These are phyloP conservation scores for Gymnosoma rotundatum DNA, from an alignment of 2,888 invertebrate species.

Conservation along the genomic window DNA sequence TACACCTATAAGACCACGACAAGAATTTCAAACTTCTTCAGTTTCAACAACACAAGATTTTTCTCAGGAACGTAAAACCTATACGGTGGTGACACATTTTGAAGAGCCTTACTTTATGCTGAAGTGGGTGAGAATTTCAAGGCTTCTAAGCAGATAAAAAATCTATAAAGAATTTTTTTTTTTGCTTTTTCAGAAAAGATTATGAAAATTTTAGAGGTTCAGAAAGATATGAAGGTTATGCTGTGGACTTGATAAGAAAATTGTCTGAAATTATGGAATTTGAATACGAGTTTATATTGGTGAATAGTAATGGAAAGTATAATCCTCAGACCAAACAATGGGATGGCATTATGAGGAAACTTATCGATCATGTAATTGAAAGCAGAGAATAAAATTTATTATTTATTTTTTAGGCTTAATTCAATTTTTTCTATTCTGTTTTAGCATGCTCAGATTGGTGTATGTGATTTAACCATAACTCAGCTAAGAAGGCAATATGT, in stretches of 20 bases:
- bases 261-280: slow-evolving; percentile 88
- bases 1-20: slow-evolving; percentile 68
- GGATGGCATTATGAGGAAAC: slow-evolving; percentile 89
- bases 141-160: neutral
- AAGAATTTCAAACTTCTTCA: slow-evolving; percentile 38
- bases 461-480: slow-evolving; percentile 98
- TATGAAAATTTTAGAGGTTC: slow-evolving; percentile 83
- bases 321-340: slow-evolving; percentile 88
- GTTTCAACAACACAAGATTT: slow-evolving; percentile 82
- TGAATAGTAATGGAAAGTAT: slow-evolving; percentile 88
- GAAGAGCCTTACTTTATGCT: slow-evolving; percentile 89
- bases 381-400: neutral
- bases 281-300: slow-evolving; percentile 88
- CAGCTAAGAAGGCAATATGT: slow-evolving; percentile 93
- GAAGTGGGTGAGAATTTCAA: slow-evolving; percentile 77
- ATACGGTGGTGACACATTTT: slow-evolving; percentile 88
- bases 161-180: neutral
- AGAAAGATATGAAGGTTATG: slow-evolving; percentile 93
- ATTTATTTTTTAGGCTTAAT: neutral
- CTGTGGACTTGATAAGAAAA: slow-evolving; percentile 93
- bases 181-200: slow-evolving; percentile 79
- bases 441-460: slow-evolving; percentile 96
- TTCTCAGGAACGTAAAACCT: slow-evolving; percentile 84
- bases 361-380: slow-evolving; percentile 88
- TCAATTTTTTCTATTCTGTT: neutral